These are phyloP conservation scores for Ricordea florida DNA, from an alignment of 92 coral and sea anemone genomes.

Conservation along the genomic window DNA sequence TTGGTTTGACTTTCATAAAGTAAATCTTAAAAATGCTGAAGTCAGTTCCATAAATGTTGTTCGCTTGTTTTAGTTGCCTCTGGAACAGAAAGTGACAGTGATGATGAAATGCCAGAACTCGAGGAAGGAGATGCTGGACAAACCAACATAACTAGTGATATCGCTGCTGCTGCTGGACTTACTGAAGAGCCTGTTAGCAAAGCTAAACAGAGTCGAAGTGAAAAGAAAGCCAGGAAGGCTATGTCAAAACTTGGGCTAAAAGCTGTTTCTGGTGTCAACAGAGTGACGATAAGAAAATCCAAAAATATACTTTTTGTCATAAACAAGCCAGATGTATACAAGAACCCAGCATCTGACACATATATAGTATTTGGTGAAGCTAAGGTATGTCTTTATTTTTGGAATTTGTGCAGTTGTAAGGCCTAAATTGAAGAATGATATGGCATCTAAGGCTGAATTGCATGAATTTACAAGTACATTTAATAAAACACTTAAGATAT, in stretches of 20 bases:
- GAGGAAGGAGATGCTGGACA: slow-evolving; percentile 84
- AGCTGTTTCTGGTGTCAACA: slow-evolving; percentile 74
- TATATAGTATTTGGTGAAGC: slow-evolving; percentile 98
- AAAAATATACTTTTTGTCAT: slow-evolving; percentile 96
- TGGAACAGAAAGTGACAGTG: slow-evolving; percentile 99
- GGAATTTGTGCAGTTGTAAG: too few species aligned
- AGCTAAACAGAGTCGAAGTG: slow-evolving; percentile 95
- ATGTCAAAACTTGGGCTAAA: slow-evolving; percentile 92
- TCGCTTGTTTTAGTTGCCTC: slow-evolving; percentile 29
- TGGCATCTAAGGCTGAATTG: neutral
- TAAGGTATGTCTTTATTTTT: slow-evolving; percentile 79
- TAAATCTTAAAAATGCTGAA: too few species aligned
- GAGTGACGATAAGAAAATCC: slow-evolving; percentile 95
- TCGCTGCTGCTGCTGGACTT: slow-evolving; percentile 96
- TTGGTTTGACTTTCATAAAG: too few species aligned
- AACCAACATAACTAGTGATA: slow-evolving; percentile 66
- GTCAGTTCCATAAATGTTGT: neutral
- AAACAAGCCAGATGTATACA: slow-evolving; percentile 92
- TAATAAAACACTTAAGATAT: too few species aligned
- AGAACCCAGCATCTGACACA: slow-evolving; percentile 89
- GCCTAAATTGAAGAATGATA: neutral
- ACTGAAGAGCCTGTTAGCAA: slow-evolving; percentile 91
- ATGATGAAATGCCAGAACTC: slow-evolving; percentile 92
- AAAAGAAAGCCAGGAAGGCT: slow-evolving; percentile 93
- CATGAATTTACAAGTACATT: too few species aligned